phyloP scores from a whole-genome alignment of 2,888 invertebrate genomes.

The Ommatoiulus sabulosus region DNA sequence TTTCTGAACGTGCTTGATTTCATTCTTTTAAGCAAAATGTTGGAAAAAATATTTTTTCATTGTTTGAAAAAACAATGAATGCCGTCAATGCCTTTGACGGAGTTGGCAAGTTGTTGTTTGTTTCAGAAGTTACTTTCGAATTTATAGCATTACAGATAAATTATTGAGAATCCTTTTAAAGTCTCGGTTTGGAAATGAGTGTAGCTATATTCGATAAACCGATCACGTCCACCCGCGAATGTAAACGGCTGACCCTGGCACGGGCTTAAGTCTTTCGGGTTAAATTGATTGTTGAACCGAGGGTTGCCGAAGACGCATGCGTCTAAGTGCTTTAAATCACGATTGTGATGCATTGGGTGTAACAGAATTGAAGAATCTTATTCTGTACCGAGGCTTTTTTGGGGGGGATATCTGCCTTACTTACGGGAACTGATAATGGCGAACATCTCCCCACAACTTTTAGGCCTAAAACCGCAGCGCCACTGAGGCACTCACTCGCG shows the following conservation, averaged over 20 bases:
- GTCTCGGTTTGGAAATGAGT: background rate
- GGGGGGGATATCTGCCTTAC: background rate
- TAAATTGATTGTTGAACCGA: background rate
- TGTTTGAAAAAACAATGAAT: no score
- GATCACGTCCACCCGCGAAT: background rate
- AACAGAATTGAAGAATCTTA: background rate
- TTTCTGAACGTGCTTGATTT: no score
- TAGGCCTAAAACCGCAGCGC: no score
- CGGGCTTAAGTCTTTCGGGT: background rate
- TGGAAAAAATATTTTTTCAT: no score
- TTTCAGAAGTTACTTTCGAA: no score
- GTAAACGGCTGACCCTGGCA: background rate
- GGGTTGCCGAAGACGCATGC: background rate
- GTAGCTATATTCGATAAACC: background rate
- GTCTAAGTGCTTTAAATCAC: background rate
- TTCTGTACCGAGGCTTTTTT: background rate
- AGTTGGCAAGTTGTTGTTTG: no score
- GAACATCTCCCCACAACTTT: background rate
- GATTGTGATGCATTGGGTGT: background rate
- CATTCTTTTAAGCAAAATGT: no score
- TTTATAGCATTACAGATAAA: no score
- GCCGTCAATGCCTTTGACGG: no score
- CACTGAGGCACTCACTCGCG: background rate
- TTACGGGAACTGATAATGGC: background rate
- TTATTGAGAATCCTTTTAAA: background rate